Evolutionary conservation across 2,888 invertebrate species (phyloP).

Genomic region (Hipparchia semele): DNA sequence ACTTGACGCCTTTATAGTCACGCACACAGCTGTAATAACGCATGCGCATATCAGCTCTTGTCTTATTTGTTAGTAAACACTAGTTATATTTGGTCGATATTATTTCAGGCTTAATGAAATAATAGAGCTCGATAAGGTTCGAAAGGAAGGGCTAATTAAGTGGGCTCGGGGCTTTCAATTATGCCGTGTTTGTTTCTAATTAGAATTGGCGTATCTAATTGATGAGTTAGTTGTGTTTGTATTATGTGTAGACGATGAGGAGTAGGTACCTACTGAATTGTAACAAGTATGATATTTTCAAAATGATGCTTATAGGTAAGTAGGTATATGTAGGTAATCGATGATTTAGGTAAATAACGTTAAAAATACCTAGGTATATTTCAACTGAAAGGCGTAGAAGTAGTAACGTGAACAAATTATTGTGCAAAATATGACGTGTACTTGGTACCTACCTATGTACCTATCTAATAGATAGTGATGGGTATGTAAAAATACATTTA

Average conservation of each 20-base stretch:
- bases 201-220: conserved; percentile 21
- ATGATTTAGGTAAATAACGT: too few relatives aligned
- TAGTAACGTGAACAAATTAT: too few relatives aligned
- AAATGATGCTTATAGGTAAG: too few relatives aligned
- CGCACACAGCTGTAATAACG: conserved; percentile 44
- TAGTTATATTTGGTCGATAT: conserved; percentile 42
- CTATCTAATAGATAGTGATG: too few relatives aligned
- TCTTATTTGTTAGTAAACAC: conserved; percentile 51
- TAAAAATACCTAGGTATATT: too few relatives aligned
- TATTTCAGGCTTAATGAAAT: conserved; percentile 36
- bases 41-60: conserved; percentile 47
- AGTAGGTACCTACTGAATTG: background rate
- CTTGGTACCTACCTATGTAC: too few relatives aligned
- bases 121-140: conserved; percentile 23
- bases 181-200: conserved; percentile 25
- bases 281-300: background rate
- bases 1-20: conserved; percentile 54
- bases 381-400: too few relatives aligned
- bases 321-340: too few relatives aligned
- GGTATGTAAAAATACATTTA: too few relatives aligned
- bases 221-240: background rate
- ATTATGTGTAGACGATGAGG: background rate
- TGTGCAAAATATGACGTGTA: too few relatives aligned
- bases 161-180: conserved; percentile 16
- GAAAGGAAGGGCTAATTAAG: conserved; percentile 17